phyloP scores from a whole-genome alignment of 2,113 vertebrate genomes.

The Sigmodon hispidus region DNA sequence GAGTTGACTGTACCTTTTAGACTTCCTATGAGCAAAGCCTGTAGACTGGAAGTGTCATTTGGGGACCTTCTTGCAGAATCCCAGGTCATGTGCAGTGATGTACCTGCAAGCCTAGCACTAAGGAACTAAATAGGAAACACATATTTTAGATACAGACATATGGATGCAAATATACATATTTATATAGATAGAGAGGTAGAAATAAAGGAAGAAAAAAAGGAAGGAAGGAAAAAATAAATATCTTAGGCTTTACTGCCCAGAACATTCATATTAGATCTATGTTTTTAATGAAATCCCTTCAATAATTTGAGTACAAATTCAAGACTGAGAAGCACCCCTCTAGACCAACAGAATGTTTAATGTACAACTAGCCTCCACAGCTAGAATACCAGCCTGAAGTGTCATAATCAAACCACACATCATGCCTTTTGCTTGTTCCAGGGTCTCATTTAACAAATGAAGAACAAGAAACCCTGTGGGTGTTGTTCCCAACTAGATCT shows the following conservation, averaged over 20 bases:
- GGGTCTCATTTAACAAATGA: not conserved
- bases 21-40: not conserved
- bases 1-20: not conserved
- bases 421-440: not conserved
- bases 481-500: not conserved
- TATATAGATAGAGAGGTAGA: rapidly evolving
- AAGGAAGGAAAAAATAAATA: not conserved
- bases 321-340: not conserved
- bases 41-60: not conserved
- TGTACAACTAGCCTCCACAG: not conserved
- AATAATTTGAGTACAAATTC: not conserved
- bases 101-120: not conserved
- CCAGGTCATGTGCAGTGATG: not conserved
- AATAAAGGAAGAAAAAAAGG: too few relatives aligned
- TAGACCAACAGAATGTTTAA: not conserved
- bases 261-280: not conserved
- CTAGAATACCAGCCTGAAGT: not conserved
- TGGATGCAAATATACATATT: not conserved
- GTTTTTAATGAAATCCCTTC: not conserved
- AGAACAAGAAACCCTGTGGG: not conserved
- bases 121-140: not conserved
- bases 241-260: not conserved
- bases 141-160: not conserved
- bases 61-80: not conserved
- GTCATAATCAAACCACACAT: not conserved